These are phyloP conservation scores for Xiphophorus couchianus DNA, from an alignment of 2,113 vertebrate species.

Conservation along the genomic window DNA sequence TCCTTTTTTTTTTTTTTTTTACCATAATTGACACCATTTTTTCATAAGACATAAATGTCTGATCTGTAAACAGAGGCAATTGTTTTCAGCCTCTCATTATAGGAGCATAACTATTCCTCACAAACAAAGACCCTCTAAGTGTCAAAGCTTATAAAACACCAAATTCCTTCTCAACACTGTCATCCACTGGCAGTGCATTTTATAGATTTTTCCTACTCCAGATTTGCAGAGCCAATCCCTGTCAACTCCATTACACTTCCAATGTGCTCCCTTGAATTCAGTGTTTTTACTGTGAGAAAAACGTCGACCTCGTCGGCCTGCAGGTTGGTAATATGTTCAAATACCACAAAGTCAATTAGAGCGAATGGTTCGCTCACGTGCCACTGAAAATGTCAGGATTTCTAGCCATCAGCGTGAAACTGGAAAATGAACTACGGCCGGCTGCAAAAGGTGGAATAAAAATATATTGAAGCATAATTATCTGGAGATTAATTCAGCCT, in stretches of 20 bases:
- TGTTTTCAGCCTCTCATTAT: constrained; percentile 41
- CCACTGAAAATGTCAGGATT: constrained; percentile 7
- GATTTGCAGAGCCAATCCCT: constrained; percentile 60
- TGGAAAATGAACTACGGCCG: not conserved
- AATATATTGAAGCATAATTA: not conserved
- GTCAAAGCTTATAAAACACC: constrained; percentile 58
- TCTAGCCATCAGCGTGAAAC: not conserved
- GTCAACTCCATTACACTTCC: constrained; percentile 47
- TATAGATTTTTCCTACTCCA: constrained; percentile 63
- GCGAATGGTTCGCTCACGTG: not conserved
- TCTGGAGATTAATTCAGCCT: not conserved
- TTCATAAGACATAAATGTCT: constrained; percentile 1
- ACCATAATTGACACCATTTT: not conserved
- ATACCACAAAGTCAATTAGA: not conserved
- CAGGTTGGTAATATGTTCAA: constrained; percentile 11
- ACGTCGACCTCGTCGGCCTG: not conserved
- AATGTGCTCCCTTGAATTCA: constrained; percentile 23
- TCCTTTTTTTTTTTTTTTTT: not conserved
- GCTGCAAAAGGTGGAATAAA: constrained; percentile 9
- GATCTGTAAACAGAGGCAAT: constrained; percentile 20
- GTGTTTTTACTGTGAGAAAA: constrained; percentile 1
- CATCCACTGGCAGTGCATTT: constrained; percentile 64
- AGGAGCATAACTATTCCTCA: constrained; percentile 47
- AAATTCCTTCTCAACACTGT: constrained; percentile 69
- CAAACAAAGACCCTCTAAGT: constrained; percentile 55